A percentile compares a stretch with the other conserved stretches of the same genome.
Evolutionary conservation across 2,888 invertebrate species (phyloP).

Genomic region (Tigriopus californicus): DNA sequence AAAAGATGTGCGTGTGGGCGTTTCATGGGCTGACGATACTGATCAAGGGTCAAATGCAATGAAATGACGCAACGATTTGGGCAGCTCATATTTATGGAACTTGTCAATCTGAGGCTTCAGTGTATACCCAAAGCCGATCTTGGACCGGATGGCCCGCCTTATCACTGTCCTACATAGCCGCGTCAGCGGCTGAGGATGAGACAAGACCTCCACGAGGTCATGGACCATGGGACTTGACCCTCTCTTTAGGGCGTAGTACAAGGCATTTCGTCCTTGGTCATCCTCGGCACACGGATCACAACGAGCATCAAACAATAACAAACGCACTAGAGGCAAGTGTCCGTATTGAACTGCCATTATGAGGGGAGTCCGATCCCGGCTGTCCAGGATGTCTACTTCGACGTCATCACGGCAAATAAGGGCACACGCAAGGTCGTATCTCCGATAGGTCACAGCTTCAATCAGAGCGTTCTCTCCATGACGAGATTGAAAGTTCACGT

Average conservation of each 20-base stretch:
- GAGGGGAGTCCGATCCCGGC: conserved; percentile 5
- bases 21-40: too few species aligned
- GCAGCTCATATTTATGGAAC: neutral
- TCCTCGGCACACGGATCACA: conserved; percentile 11
- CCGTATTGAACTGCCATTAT: conserved; percentile 13
- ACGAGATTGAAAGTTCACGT: conserved; percentile 9
- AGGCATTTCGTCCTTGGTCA: conserved; percentile 9
- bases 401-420: neutral
- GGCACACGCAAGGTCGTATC: neutral
- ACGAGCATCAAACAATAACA: neutral
- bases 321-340: neutral
- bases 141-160: neutral
- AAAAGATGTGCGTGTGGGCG: too few species aligned
- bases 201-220: neutral
- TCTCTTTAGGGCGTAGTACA: conserved; percentile 11
- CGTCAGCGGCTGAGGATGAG: neutral
- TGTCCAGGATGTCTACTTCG: neutral
- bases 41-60: conserved; percentile 11
- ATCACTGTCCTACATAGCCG: conserved; percentile 1
- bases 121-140: neutral
- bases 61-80: neutral
- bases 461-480: conserved; percentile 8
- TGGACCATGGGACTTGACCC: neutral
- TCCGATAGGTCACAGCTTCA: conserved; percentile 10
- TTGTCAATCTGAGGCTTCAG: neutral